Base-by-base conservation (phyloP, 2,888 invertebrate genomes). In the Oegoconia quadripuncta region DNA sequence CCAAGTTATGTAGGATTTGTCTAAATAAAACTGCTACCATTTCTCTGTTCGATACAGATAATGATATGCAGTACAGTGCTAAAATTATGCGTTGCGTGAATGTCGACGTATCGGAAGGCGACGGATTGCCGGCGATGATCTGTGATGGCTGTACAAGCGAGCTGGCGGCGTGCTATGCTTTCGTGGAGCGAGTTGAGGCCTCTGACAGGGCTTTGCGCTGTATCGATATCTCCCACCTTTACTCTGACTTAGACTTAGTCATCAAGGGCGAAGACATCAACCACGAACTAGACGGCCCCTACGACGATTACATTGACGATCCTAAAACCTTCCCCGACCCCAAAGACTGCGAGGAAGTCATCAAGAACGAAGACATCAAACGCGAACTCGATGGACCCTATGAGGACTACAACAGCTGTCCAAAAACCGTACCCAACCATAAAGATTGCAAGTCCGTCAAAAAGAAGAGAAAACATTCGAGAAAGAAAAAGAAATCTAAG, bases 11-110 rank as follows among this genome's bases (percentile, higher is more conserved):
- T 52, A 71, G 86, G 37, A 61, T 82, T 46, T 87, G 86, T 51
- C 70, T 84, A 5, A 62, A 64, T 18, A 71, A 68, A 51, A 61
- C 65, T 1, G 82, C 74, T 3, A 60, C 64, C 1, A 61, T 74
- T 33, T 75, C 75, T 1, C 39, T 87, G 37, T 86, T 82, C 47
- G 66, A 67, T 18, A 56, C 49, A 37, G 63, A 70, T 17, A 70
- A 72, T 25, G 71, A 67, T 39, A 46, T 78, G n/a, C 70, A 66
- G 47, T 70, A 72, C 39, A 64, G 72, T 37, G 49, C 56, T 3
- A 82, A 76, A 53, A 63, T 87, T 34, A 77, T 74, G 72, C 71
- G 67, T 9, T 74, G 77, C 38, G 77, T 73, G 1, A 67, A 68
- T 30, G 64, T 82, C 22, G 43, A 50, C n/a, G 64, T 86, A 3